Conservation (phyloP, 2,888 invertebrate species). For the Dryococelus australis region DNA sequence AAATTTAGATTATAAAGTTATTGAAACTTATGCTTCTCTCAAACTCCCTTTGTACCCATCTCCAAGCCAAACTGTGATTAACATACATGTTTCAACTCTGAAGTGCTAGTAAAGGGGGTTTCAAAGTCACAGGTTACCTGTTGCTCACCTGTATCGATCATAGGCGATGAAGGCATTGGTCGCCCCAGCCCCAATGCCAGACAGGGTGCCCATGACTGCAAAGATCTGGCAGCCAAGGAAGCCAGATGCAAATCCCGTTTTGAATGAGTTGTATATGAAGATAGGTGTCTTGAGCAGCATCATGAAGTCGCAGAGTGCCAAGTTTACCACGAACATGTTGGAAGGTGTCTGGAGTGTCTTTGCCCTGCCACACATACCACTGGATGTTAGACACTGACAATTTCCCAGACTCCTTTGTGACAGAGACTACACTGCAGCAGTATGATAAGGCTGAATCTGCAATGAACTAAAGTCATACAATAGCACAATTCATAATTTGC, state of each 20-base stretch:
- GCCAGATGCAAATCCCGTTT: conserved; percentile 78
- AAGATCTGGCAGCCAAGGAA: conserved; percentile 79
- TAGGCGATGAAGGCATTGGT: conserved; percentile 88
- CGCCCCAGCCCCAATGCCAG: conserved; percentile 80
- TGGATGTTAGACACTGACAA: background rate
- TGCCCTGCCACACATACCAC: conserved; percentile 61
- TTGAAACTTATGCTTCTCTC: too few relatives aligned
- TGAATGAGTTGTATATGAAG: conserved; percentile 84
- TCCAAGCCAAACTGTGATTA: too few relatives aligned
- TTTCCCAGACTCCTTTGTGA: too few relatives aligned
- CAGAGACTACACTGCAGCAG: too few relatives aligned
- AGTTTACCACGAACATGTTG: conserved; percentile 82
- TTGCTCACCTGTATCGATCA: conserved; percentile 72
- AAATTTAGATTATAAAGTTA: too few relatives aligned
- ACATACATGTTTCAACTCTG: too few relatives aligned
- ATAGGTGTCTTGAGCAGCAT: conserved; percentile 90
- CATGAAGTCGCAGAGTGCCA: conserved; percentile 83
- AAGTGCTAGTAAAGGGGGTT: too few relatives aligned
- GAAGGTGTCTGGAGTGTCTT: conserved; percentile 80
- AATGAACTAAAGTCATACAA: too few relatives aligned
- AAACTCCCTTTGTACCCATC: too few relatives aligned
- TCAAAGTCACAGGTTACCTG: too few relatives aligned
- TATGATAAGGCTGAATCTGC: too few relatives aligned
- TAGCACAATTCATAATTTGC: too few relatives aligned
- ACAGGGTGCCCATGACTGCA: conserved; percentile 76